Conservation (phyloP, 1,140 invertebrate species). For the Teleopsis dalmanni region DNA sequence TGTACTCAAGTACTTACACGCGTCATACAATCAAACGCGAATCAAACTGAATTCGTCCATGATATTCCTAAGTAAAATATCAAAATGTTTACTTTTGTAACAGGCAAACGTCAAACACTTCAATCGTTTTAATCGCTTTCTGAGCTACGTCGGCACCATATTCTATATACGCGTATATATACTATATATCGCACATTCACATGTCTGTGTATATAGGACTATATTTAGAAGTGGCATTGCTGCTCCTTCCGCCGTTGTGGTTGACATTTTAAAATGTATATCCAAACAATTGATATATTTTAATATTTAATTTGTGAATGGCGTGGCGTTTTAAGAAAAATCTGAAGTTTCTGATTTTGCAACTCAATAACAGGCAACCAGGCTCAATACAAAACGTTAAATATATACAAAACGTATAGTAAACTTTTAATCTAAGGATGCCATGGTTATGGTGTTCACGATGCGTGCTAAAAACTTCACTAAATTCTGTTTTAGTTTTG, state of each 20-base stretch:
- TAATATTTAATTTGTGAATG: slow-evolving; percentile 8
- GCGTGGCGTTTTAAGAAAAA: too few relatives aligned
- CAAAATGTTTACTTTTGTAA: slow-evolving; percentile 12
- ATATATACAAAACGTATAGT: too few relatives aligned
- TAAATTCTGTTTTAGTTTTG: too few relatives aligned
- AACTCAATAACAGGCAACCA: too few relatives aligned
- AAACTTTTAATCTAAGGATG: too few relatives aligned
- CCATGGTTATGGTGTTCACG: too few relatives aligned
- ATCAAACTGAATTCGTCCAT: not conserved
- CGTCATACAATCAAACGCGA: not conserved
- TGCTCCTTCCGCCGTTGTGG: not conserved
- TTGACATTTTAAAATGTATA: slow-evolving; percentile 5
- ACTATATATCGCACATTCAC: not conserved
- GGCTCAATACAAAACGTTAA: too few relatives aligned
- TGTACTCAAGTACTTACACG: too few relatives aligned
- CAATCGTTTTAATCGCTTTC: too few relatives aligned
- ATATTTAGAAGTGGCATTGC: not conserved
- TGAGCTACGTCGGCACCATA: not conserved
- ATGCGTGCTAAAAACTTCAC: too few relatives aligned
- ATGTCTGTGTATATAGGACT: not conserved
- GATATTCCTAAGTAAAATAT: slow-evolving; percentile 9
- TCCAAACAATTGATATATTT: slow-evolving; percentile 1
- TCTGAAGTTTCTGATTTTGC: too few relatives aligned
- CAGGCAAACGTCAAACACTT: not conserved
- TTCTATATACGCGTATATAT: not conserved